Evolutionary conservation across 2,888 invertebrate species (phyloP).

Genomic region (Clunio marinus): DNA sequence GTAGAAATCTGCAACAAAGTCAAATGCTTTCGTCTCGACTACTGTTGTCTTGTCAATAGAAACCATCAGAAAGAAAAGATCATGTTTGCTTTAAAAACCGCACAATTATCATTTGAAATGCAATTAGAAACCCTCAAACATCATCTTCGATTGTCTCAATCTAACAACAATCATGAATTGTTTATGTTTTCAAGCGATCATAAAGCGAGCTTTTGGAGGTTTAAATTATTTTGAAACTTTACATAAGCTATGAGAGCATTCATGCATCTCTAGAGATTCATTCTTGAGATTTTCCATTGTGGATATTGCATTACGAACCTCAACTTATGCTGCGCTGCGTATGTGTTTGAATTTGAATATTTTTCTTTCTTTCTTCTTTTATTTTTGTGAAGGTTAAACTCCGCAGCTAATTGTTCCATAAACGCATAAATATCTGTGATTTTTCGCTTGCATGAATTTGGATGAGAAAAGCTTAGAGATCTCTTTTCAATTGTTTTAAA

Average conservation of each 20-base stretch:
- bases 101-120: not conserved
- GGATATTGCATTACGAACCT: not conserved
- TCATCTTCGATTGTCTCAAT: not conserved
- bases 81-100: not conserved
- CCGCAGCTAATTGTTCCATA: conserved; percentile 17
- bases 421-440: conserved; percentile 5
- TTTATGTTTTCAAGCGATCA: not conserved
- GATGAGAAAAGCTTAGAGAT: not conserved
- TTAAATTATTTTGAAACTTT: conserved; percentile 10
- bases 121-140: conserved; percentile 3
- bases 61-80: not conserved
- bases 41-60: not conserved
- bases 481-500: not conserved
- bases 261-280: conserved; percentile 10
- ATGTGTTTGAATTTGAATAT: not conserved
- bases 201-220: conserved; percentile 8
- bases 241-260: not conserved
- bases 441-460: conserved; percentile 13
- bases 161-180: conserved; percentile 4
- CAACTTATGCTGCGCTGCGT: no score
- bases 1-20: not conserved
- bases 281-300: conserved; percentile 5
- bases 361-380: not conserved
- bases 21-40: not conserved
- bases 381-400: not conserved